Conservation (phyloP, 2,888 invertebrate species). For the Cerastis leucographa region DNA sequence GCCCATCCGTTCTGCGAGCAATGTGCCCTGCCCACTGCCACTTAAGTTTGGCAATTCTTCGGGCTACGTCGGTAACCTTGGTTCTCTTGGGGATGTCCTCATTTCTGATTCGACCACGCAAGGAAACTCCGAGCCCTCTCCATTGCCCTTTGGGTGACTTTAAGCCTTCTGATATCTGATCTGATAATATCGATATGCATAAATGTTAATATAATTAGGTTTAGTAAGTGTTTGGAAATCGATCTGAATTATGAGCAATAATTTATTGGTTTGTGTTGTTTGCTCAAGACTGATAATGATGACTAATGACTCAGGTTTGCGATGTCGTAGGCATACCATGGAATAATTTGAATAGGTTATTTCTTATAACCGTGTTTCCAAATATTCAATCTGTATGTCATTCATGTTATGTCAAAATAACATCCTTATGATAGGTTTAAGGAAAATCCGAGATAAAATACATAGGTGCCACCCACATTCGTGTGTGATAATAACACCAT, state of each 20-base stretch:
- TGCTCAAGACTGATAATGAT: not conserved
- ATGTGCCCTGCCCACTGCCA: too few relatives aligned
- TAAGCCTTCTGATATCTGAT: too few relatives aligned
- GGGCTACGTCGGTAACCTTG: too few relatives aligned
- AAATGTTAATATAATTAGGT: not conserved
- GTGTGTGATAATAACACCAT: conserved; percentile 6
- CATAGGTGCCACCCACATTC: not conserved
- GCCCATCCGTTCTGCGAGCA: too few relatives aligned
- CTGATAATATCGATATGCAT: not conserved
- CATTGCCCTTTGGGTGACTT: too few relatives aligned
- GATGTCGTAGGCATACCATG: not conserved
- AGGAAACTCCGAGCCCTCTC: too few relatives aligned
- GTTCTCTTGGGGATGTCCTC: too few relatives aligned
- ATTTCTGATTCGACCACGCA: too few relatives aligned
- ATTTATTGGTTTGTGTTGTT: not conserved
- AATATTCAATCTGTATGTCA: conserved; percentile 12
- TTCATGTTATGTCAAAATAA: conserved; percentile 1
- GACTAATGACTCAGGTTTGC: not conserved
- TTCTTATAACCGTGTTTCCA: not conserved
- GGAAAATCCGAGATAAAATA: conserved; percentile 43
- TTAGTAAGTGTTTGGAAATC: not conserved
- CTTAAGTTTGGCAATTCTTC: too few relatives aligned
- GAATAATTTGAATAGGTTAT: not conserved
- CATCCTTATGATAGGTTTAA: conserved; percentile 17
- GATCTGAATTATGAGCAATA: not conserved